Conservation (phyloP, 2,888 invertebrate genomes). For the Panopea generosa region DNA sequence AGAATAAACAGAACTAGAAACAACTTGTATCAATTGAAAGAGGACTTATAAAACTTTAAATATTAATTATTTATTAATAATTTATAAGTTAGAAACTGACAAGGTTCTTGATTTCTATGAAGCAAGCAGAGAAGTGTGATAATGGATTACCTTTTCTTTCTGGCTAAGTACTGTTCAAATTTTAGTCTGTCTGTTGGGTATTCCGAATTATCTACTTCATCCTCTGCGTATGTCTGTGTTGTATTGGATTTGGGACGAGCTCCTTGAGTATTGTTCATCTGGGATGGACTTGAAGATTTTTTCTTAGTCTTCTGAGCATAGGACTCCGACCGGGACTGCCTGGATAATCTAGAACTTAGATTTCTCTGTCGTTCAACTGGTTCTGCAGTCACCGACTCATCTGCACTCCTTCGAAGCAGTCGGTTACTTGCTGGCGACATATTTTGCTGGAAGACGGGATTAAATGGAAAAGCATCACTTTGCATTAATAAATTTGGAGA, state of each 20-base stretch:
- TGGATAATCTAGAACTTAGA: conserved; percentile 14
- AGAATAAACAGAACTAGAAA: too few species aligned
- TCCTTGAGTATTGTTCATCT: conserved; percentile 1
- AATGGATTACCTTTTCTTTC: conserved; percentile 59
- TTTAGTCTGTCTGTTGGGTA: conserved; percentile 34
- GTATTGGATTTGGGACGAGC: conserved; percentile 23
- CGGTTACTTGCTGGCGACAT: conserved; percentile 33
- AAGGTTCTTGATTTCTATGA: too few species aligned
- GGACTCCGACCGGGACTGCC: conserved; percentile 35
- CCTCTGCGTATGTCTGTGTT: conserved; percentile 35
- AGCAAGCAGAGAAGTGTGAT: background rate
- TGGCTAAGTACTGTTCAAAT: conserved; percentile 58
- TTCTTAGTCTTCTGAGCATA: conserved; percentile 50
- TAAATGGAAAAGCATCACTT: conserved; percentile 43
- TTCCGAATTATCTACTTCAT: conserved; percentile 34
- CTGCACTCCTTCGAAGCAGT: conserved; percentile 35
- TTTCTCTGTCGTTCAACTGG: conserved; percentile 14
- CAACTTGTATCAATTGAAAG: too few species aligned
- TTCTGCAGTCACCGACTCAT: conserved; percentile 7
- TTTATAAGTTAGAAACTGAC: too few species aligned
- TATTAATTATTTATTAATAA: too few species aligned
- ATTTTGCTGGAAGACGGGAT: conserved; percentile 29
- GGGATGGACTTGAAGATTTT: conserved; percentile 33
- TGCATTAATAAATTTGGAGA: conserved; percentile 37
- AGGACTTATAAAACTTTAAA: too few species aligned